Percentiles rank a stretch among this genome's conserved stretches.
These are phyloP conservation scores for Temnothorax curvispinosus DNA, from an alignment of 1,140 invertebrate genomes.

Conservation along the genomic window DNA sequence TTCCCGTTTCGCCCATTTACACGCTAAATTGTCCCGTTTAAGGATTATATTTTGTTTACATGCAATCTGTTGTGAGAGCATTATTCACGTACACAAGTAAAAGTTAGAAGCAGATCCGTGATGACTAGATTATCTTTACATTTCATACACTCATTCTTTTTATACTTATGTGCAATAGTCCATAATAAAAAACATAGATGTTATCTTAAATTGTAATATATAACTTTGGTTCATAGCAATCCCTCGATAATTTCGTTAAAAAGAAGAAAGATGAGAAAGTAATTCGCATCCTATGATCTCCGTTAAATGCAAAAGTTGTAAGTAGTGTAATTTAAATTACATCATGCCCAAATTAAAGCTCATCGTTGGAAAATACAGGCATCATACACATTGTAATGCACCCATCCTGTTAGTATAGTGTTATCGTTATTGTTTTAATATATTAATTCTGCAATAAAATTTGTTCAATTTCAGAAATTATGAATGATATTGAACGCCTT, in stretches of 20 bases:
- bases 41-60: constrained; percentile 46
- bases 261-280: constrained; percentile 52
- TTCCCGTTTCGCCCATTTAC: constrained; percentile 48
- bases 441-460: constrained; percentile 46
- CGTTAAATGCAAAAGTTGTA: constrained; percentile 71
- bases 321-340: constrained; percentile 76
- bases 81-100: constrained; percentile 63
- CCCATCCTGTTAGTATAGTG: not conserved
- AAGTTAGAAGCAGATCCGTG: constrained; percentile 78
- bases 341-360: constrained; percentile 8
- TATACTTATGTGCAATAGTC: constrained; percentile 77
- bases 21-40: constrained; percentile 38
- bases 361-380: not conserved
- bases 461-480: constrained; percentile 9
- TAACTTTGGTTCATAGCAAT: constrained; percentile 82
- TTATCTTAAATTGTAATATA: constrained; percentile 76
- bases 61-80: constrained; percentile 58
- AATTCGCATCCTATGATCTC: constrained; percentile 62
- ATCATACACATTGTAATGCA: not conserved
- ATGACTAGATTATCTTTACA: constrained; percentile 84
- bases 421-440: constrained; percentile 25
- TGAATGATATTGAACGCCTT: not conserved
- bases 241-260: constrained; percentile 67
- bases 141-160: constrained; percentile 79
- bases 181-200: constrained; percentile 73